Conservation (phyloP, 1,140 invertebrate genomes). For the Whitmania pigra region DNA sequence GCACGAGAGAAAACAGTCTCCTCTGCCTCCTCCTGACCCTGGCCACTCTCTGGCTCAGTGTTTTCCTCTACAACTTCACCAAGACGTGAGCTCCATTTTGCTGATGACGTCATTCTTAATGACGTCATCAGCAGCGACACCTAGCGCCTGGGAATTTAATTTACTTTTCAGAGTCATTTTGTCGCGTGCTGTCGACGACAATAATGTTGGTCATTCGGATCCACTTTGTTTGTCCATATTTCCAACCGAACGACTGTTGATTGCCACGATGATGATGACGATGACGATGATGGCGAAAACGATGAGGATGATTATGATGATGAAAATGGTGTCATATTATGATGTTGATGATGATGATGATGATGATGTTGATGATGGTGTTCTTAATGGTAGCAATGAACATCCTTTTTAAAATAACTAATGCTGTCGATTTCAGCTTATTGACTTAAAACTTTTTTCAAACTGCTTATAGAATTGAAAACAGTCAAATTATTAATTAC, state of each 20-base stretch:
- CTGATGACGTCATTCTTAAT: too few species aligned
- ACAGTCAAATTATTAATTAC: too few species aligned
- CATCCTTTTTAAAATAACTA: too few species aligned
- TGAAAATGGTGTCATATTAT: neutral
- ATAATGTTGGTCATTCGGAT: too few species aligned
- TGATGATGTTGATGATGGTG: conserved; percentile 8
- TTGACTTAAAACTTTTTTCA: too few species aligned
- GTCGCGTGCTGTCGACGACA: too few species aligned
- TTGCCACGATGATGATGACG: neutral
- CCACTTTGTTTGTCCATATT: too few species aligned
- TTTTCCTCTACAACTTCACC: conserved; percentile 55
- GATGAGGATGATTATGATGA: neutral
- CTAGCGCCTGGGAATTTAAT: too few species aligned
- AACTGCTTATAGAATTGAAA: too few species aligned
- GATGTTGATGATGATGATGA: neutral
- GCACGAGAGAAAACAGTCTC: conserved; percentile 47
- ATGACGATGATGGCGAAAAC: neutral
- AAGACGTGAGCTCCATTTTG: conserved; percentile 46
- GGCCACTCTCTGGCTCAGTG: conserved; percentile 53
- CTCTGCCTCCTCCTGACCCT: conserved; percentile 53
- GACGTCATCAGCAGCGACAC: too few species aligned
- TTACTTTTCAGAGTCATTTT: too few species aligned
- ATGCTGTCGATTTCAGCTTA: too few species aligned
- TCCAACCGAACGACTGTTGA: neutral
- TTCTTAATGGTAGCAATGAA: neutral